Evolutionary conservation across 64 coral and sea anemone genomes (phyloP).

Genomic region (Porites lutea): DNA sequence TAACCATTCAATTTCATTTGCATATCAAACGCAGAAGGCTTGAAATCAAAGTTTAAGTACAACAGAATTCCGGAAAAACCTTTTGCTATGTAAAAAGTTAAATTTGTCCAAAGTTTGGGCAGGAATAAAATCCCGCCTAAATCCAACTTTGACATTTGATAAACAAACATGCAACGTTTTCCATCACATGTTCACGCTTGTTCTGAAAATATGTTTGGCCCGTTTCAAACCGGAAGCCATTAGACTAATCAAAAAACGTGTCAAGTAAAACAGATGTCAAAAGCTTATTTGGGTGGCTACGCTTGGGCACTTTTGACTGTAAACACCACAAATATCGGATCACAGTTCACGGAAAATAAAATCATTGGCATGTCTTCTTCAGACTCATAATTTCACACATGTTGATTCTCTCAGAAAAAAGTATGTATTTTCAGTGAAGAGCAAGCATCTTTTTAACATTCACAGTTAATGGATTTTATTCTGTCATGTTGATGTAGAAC

Average conservation of each 20-base stretch:
- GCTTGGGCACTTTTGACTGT: conserved; percentile 6
- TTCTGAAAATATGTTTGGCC: conserved; percentile 9
- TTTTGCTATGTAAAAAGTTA: conserved; percentile 15
- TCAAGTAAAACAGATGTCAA: conserved; percentile 18
- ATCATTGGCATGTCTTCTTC: conserved; percentile 8
- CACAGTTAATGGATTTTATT: background rate
- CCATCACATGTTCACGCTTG: conserved; percentile 2
- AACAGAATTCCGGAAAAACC: conserved; percentile 11
- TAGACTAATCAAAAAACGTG: background rate
- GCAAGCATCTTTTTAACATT: background rate
- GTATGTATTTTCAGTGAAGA: background rate
- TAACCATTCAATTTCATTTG: conserved; percentile 11
- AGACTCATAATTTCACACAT: conserved; percentile 5
- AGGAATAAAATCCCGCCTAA: conserved; percentile 1
- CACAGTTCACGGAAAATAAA: conserved; percentile 9
- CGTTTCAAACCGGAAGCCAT: conserved; percentile 5
- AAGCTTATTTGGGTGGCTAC: conserved; percentile 12
- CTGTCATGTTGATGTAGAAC: background rate
- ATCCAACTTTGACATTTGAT: conserved; percentile 10
- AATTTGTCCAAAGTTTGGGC: conserved; percentile 14
- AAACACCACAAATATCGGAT: background rate
- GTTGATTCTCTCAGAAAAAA: background rate
- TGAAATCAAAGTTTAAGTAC: conserved; percentile 10
- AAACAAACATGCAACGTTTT: conserved; percentile 10
- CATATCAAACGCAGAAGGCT: conserved; percentile 14